A percentile compares a stretch with the other conserved stretches of the same genome.
These are phyloP conservation scores for Cylindroiulus punctatus DNA, from an alignment of 2,888 invertebrate species.

Conservation along the genomic window DNA sequence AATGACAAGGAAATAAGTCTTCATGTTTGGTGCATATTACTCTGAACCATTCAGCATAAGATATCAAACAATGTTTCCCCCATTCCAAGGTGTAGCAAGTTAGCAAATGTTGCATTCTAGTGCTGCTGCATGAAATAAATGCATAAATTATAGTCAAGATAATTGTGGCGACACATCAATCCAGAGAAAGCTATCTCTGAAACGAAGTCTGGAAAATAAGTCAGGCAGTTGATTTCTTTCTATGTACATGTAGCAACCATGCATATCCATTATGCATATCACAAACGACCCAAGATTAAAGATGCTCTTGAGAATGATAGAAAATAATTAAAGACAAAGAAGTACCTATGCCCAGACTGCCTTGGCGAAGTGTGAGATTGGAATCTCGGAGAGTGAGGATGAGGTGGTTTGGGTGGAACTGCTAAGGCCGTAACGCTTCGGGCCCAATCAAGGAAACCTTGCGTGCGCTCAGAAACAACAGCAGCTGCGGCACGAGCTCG, in stretches of 20 bases:
- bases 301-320: background rate
- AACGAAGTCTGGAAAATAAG: background rate
- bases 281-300: background rate
- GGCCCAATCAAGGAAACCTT: constrained; percentile 58
- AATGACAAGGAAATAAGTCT: background rate
- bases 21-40: background rate
- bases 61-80: background rate
- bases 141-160: background rate
- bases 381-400: constrained; percentile 55
- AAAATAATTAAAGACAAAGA: background rate
- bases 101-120: background rate
- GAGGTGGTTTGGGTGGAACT: constrained; percentile 56
- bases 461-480: constrained; percentile 57
- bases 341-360: constrained; percentile 57
- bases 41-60: background rate
- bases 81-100: background rate
- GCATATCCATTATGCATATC: background rate
- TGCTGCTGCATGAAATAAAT: background rate
- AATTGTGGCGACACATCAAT: background rate
- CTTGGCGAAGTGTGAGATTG: constrained; percentile 56
- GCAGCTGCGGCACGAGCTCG: constrained; percentile 52
- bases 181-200: background rate
- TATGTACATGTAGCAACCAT: too few relatives aligned
- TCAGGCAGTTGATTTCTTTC: background rate
- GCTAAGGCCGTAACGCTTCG: constrained; percentile 57